A percentile compares a stretch with the other conserved stretches of the same genome.
Evolutionary conservation across 2,888 invertebrate genomes (phyloP).

Genomic region (Meiosimyza decipiens): DNA sequence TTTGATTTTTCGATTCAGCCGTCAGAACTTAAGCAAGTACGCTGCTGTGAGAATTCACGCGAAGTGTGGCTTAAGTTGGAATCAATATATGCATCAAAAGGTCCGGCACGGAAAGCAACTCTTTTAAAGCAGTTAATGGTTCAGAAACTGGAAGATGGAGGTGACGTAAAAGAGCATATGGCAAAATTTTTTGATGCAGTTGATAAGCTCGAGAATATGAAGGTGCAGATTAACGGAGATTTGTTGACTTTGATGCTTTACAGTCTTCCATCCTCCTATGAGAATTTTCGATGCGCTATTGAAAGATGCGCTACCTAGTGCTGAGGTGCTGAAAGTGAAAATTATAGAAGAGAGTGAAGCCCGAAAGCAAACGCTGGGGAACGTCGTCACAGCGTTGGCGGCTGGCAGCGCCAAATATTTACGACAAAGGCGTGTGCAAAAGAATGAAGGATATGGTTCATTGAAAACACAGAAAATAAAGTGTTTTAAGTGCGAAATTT

Average conservation of each 20-base stretch:
- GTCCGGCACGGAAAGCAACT: conserved; percentile 35
- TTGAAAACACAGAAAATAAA: background rate
- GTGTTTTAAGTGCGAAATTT: conserved; percentile 8
- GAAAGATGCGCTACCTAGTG: conserved; percentile 37
- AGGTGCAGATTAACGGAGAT: conserved; percentile 38
- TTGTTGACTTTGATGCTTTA: conserved; percentile 35
- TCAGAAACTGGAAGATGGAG: conserved; percentile 20
- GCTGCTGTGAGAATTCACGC: conserved; percentile 28
- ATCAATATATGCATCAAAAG: conserved; percentile 35
- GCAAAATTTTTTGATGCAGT: conserved; percentile 38
- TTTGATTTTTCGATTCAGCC: conserved; percentile 36
- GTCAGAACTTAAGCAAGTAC: conserved; percentile 33
- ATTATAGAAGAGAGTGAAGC: conserved; percentile 41
- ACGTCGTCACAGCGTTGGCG: conserved; percentile 32
- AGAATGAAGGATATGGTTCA: background rate
- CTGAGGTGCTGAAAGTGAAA: conserved; percentile 39
- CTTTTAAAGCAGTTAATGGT: conserved; percentile 38
- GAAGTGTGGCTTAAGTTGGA: conserved; percentile 32
- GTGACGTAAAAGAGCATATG: conserved; percentile 34
- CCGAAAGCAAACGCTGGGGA: conserved; percentile 30
- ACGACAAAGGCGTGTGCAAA: conserved; percentile 35
- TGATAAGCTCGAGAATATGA: conserved; percentile 39
- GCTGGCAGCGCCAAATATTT: conserved; percentile 19
- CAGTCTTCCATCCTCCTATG: conserved; percentile 34
- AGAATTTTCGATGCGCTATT: conserved; percentile 39